Conservation (phyloP, 2,113 vertebrate genomes). For the Ornithorhynchus anatinus region DNA sequence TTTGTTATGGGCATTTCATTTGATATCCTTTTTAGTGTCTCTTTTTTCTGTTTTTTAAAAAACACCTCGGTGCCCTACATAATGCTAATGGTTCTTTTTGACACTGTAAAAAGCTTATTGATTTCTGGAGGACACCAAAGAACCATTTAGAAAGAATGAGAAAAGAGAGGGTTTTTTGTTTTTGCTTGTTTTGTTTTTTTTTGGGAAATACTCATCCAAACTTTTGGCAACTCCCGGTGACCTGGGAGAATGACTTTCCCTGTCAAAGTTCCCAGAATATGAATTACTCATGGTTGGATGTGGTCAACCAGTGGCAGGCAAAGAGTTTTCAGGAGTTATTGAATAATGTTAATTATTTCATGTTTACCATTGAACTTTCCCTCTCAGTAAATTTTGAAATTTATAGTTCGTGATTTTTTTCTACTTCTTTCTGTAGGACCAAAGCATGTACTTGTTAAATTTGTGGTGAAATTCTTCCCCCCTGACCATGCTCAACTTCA, state of each 20-base stretch:
- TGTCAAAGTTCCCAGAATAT: too few relatives aligned
- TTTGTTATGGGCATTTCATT: too few relatives aligned
- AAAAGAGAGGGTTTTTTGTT: too few relatives aligned
- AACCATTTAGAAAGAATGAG: background rate
- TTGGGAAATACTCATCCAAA: background rate
- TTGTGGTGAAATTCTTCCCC: constrained; percentile 98
- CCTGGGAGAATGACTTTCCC: too few relatives aligned
- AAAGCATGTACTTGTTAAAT: constrained; percentile 88
- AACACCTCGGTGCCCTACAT: too few relatives aligned
- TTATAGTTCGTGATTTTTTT: background rate
- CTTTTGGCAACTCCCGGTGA: too few relatives aligned
- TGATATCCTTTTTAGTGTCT: too few relatives aligned
- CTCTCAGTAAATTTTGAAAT: background rate
- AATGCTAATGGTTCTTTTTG: too few relatives aligned
- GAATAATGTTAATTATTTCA: background rate
- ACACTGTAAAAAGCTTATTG: too few relatives aligned
- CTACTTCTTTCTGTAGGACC: constrained; percentile 76
- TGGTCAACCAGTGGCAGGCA: background rate
- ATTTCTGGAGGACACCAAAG: too few relatives aligned
- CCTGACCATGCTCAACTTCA: constrained; percentile 94
- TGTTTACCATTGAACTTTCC: background rate
- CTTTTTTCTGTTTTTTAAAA: too few relatives aligned
- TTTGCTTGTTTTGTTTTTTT: background rate
- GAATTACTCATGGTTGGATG: too few relatives aligned
- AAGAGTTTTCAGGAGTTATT: background rate